These are phyloP conservation scores for Schrankia costaestrigalis DNA, from an alignment of 2,888 invertebrate genomes.

Conservation along the genomic window DNA sequence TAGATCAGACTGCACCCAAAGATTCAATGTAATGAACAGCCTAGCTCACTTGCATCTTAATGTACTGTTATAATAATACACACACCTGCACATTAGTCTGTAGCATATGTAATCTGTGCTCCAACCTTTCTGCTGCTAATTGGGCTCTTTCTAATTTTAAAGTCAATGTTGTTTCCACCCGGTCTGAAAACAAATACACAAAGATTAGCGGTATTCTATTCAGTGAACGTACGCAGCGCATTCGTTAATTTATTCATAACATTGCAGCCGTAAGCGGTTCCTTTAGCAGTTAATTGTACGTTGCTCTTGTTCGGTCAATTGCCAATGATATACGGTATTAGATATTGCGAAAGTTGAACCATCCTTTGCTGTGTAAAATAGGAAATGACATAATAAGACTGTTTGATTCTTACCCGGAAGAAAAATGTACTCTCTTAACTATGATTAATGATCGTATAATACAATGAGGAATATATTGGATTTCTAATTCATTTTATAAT, in stretches of 20 bases:
- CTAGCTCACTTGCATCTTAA: too few relatives aligned
- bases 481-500: slow-evolving; percentile 1
- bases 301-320: slow-evolving; percentile 65
- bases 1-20: too few relatives aligned
- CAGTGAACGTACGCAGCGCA: slow-evolving; percentile 31
- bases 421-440: slow-evolving; percentile 14
- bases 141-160: slow-evolving; percentile 71
- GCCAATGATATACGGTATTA: slow-evolving; percentile 43
- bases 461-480: slow-evolving; percentile 3
- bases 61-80: not conserved
- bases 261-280: slow-evolving; percentile 43
- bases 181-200: slow-evolving; percentile 59
- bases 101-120: slow-evolving; percentile 71
- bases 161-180: slow-evolving; percentile 68
- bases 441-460: slow-evolving; percentile 5
- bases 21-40: too few relatives aligned
- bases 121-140: slow-evolving; percentile 72
- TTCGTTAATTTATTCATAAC: slow-evolving; percentile 47
- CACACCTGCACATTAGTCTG: slow-evolving; percentile 68
- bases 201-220: slow-evolving; percentile 42
- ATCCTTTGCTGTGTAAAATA: slow-evolving; percentile 58
- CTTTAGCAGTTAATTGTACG: slow-evolving; percentile 60
- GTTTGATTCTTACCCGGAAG: slow-evolving; percentile 45
- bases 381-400: slow-evolving; percentile 69
- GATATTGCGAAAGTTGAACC: slow-evolving; percentile 63